Evolutionary conservation across 2,797 vertebrate species (phyloP), one percentile per base, ranked within the genome.

Genomic region (Argentina silus): DNA sequence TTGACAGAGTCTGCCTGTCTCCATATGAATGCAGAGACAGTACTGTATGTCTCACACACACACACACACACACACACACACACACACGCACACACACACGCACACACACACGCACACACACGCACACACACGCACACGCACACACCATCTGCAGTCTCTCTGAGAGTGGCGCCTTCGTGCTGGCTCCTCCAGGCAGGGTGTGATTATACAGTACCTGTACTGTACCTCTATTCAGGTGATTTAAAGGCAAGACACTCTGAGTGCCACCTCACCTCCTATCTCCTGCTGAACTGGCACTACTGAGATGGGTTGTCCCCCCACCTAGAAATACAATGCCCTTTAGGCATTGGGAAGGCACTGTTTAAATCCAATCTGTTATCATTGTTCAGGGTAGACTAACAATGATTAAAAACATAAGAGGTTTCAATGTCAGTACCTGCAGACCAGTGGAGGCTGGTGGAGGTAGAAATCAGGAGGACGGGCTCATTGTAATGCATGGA

Each of bases 121-220:
- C 47, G 27, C 50, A 21, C 2, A 1, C 11, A 56, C 45, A 14
- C 57, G 8, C 3, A 23, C 47, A 68, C 47, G 27, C 50, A 21
- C 2, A 1, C 70, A 73, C 0, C 64, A 64, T 72, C 61, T 78
- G 67, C 59, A 63, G 51, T 7, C 19, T 51, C 8, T 57, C 63
- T n/a, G 75, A 64, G 62, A 70, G 55, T 14, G 64, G 61, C 27
- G 48, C 60, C 75, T 55, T 73, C 53, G 21, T 27, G 60, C 6
- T 2, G 23, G 74, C 48, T 77, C 47, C 70, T 75, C 59, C 15
- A 23, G 66, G 61, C 66, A 43, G 23, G 43, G 17, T 36, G 27
- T 72, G 67, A 77, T 77, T 67, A 77, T 63, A 75, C 66, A 68
- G 71, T 42, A 60, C 59, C 19, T 51, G 70, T 36, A 36, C 27